Evolutionary conservation across 23 tunicate species (phyloP).

Genomic region (Halocynthia aurantium): DNA sequence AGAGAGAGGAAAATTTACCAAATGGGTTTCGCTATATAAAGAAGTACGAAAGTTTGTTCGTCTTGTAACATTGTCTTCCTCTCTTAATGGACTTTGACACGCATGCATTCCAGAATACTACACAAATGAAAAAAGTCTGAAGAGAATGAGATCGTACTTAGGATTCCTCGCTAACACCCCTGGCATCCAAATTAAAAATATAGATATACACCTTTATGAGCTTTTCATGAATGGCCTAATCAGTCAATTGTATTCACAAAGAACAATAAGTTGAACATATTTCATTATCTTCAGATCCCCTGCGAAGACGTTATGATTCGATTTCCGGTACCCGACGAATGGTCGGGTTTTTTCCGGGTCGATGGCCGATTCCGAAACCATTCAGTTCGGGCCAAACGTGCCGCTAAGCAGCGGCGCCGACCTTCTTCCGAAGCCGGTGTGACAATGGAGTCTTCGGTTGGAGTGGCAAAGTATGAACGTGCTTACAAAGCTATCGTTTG

Average conservation of each 20-base stretch:
- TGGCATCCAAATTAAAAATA: not conserved
- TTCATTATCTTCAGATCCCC: constrained; percentile 31
- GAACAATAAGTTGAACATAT: not conserved
- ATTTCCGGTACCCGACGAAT: constrained; percentile 48
- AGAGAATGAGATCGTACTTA: no score
- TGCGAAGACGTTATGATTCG: constrained; percentile 80
- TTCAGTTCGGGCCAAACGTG: constrained; percentile 54
- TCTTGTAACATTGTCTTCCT: no score
- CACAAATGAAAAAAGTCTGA: no score
- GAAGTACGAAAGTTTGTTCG: no score
- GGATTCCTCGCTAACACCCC: no score
- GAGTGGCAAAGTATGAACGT: constrained; percentile 64
- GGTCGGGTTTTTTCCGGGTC: constrained; percentile 52
- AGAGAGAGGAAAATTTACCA: no score
- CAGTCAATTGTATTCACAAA: not conserved
- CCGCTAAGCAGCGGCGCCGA: constrained; percentile 22
- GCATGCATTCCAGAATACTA: no score
- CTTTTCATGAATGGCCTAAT: not conserved
- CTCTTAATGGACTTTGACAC: no score
- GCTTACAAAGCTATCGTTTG: constrained; percentile 84
- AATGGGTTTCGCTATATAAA: no score
- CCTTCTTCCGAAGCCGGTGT: constrained; percentile 28
- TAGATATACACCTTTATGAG: not conserved
- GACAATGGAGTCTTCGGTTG: constrained; percentile 68
- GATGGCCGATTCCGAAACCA: constrained; percentile 29